These are phyloP conservation scores for Pteruthius melanotis DNA, from an alignment of 2,113 vertebrate genomes.

Conservation along the genomic window DNA sequence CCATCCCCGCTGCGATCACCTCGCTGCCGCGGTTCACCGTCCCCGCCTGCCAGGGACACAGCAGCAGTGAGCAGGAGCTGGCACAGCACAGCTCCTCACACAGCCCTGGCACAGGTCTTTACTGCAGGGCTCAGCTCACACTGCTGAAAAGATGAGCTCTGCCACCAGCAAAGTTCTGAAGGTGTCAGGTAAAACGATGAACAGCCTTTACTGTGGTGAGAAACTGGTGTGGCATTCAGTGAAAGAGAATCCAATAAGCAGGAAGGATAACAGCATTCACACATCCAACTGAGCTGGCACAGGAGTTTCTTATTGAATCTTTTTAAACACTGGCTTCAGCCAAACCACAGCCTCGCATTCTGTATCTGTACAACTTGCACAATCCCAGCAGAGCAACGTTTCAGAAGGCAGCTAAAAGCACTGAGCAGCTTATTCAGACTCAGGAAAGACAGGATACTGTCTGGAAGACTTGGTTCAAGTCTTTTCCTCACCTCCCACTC, in stretches of 20 bases:
- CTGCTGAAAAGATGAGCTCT: not conserved
- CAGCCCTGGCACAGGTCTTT: not conserved
- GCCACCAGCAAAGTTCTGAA: not conserved
- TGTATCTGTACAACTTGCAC: not conserved
- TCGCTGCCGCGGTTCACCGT: conserved; percentile 97
- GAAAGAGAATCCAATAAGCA: not conserved
- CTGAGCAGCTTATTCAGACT: not conserved
- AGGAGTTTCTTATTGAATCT: not conserved
- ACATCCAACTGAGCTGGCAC: not conserved
- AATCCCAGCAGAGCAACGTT: not conserved
- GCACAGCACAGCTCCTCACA: fast-evolving
- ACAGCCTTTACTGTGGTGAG: not conserved
- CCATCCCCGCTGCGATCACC: conserved; percentile 93
- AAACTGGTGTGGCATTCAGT: not conserved
- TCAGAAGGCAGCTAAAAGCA: not conserved
- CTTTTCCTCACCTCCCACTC: not conserved
- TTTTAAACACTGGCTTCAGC: not conserved
- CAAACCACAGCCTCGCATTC: not conserved
- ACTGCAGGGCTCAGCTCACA: not conserved
- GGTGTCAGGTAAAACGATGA: not conserved
- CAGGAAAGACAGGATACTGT: not conserved
- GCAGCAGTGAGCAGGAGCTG: not conserved
- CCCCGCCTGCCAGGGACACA: conserved; percentile 78
- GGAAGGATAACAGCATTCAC: not conserved
- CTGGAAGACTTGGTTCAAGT: not conserved